Base-by-base conservation (phyloP, 1,140 invertebrate genomes). In the Sycophaga agraensis region DNA sequence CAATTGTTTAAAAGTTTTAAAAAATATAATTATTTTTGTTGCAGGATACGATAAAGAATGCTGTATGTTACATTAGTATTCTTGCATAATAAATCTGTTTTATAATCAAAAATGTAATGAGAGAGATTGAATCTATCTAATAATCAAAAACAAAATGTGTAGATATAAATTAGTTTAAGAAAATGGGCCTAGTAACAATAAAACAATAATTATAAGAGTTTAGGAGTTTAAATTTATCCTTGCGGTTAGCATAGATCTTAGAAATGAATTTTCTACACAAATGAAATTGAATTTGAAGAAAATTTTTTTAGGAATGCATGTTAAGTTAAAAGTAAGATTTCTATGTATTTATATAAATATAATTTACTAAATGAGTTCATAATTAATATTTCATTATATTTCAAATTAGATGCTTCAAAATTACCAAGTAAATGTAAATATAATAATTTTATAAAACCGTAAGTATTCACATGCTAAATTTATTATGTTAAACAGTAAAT, bases 11-110 rank as follows among this genome's bases (percentile, higher is more conserved):
- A n/a, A n/a, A n/a, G n/a, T n/a, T n/a, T n/a, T n/a, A n/a, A n/a
- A n/a, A n/a, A n/a, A n/a, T n/a, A n/a, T n/a, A n/a, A n/a, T n/a
- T 49, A 31, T 49, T 45, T 45, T 4, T 49, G 26, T 49, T 49
- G 4, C 19, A 49, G 46, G 34, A 49, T 17, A 49, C 34, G 7
- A 49, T 31, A 31, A 49, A 16, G 16, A 46, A 31, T 31, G 8
- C 34, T 46, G 22, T 9, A 12, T 6, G 2, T 26, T 16, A 6
- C 26, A 49, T 7, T 34, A 31, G 16, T 49, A 49, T 49, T 17
- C 28, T 26, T 46, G n/a, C 17, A 26, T 46, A 1, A 31, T 17
- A 49, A 1, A 49, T 11, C n/a, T 49, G 21, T 31, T 49, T 31
- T 34, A 31, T 17, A 49, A 49, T 17, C 46, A 49, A 17, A 4